These are phyloP conservation scores for Sipha maydis DNA, from an alignment of 2,888 invertebrate species.

Conservation along the genomic window DNA sequence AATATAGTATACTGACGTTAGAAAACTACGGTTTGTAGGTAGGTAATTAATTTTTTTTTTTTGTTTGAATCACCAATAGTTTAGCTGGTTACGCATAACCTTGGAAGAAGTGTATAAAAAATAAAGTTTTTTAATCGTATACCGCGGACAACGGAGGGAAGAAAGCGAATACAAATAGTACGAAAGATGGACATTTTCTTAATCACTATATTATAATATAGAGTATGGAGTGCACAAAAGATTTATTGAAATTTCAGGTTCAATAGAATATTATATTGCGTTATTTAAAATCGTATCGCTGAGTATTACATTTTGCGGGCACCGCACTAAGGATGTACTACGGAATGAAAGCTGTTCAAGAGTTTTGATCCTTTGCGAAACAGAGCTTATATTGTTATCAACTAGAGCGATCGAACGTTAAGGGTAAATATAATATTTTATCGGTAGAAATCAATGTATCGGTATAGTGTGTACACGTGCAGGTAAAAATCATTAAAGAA, in stretches of 20 bases:
- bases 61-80: not conserved
- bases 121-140: not conserved
- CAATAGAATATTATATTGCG: constrained; percentile 1
- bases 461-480: too few species aligned
- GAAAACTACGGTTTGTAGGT: not conserved
- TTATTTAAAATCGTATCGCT: constrained; percentile 3
- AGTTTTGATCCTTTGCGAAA: constrained; percentile 4
- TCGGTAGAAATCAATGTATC: not conserved
- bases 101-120: too few species aligned
- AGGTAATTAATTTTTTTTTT: not conserved
- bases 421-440: not conserved
- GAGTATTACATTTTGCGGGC: constrained; percentile 9
- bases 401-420: not conserved
- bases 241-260: not conserved
- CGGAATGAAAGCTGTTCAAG: constrained; percentile 1
- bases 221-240: not conserved
- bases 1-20: not conserved
- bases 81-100: not conserved
- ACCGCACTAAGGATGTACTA: not conserved
- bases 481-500: too few species aligned
- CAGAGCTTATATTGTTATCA: not conserved
- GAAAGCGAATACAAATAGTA: not conserved
- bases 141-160: not conserved
- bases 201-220: not conserved
- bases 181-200: not conserved